A percentile compares a stretch with the other conserved stretches of the same genome.
phyloP scores from a whole-genome alignment of 2,888 invertebrate genomes.

The Nomada ferruginata region DNA sequence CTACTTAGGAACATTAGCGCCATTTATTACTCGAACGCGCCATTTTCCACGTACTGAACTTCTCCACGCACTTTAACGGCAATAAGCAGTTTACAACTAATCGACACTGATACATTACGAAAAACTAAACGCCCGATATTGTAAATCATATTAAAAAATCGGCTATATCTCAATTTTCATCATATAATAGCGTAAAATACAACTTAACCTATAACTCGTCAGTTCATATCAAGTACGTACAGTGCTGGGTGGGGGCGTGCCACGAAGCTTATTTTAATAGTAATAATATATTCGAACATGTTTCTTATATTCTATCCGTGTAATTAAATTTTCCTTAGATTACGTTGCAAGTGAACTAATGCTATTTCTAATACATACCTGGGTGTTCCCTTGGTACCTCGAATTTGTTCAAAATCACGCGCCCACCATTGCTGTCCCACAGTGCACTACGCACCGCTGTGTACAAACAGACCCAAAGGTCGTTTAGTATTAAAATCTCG shows the following conservation, averaged over 20 bases:
- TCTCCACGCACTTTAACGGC: constrained; percentile 52
- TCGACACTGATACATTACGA: constrained; percentile 1
- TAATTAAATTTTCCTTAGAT: constrained; percentile 21
- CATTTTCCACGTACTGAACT: constrained; percentile 80
- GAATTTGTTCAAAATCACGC: constrained; percentile 85
- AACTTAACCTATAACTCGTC: constrained; percentile 80
- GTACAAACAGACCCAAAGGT: constrained; percentile 79
- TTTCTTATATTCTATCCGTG: background rate
- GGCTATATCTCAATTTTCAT: constrained; percentile 16
- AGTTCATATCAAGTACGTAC: constrained; percentile 77
- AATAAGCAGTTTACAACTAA: constrained; percentile 17
- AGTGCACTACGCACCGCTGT: constrained; percentile 80
- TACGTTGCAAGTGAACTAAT: constrained; percentile 13
- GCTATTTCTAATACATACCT: constrained; percentile 62
- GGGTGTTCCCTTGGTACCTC: constrained; percentile 71
- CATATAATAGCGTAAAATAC: constrained; percentile 51
- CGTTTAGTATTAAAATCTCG: constrained; percentile 57
- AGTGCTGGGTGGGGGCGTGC: constrained; percentile 76
- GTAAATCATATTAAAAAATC: constrained; percentile 8
- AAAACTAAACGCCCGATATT: constrained; percentile 4
- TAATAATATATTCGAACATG: constrained; percentile 14
- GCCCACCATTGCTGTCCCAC: constrained; percentile 85
- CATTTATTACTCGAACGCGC: constrained; percentile 83
- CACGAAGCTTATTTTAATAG: constrained; percentile 57
- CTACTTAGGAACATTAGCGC: constrained; percentile 81